These are phyloP conservation scores for Xerus rutilus DNA, from an alignment of 2,797 vertebrate genomes.

Conservation along the genomic window DNA sequence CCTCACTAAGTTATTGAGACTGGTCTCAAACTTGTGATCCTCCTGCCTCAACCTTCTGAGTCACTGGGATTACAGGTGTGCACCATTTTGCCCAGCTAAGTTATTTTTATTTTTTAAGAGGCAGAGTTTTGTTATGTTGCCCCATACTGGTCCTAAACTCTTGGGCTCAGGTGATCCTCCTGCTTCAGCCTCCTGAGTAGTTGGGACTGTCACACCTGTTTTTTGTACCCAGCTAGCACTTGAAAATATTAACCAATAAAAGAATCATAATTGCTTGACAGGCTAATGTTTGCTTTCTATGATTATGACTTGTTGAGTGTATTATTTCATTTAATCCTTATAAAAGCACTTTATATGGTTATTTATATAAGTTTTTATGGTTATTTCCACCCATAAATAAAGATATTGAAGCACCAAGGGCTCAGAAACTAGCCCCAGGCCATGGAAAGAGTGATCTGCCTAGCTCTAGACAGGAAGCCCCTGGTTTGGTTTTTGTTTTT, in stretches of 20 bases:
- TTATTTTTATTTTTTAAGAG: no score
- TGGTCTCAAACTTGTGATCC: no score
- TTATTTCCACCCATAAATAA: not conserved
- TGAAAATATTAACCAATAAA: conserved; percentile 29
- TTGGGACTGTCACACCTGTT: no score
- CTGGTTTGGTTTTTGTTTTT: not conserved
- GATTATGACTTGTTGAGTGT: not conserved
- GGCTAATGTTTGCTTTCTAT: not conserved
- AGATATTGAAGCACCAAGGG: not conserved
- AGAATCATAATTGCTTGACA: conserved; percentile 2
- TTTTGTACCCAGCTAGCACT: not conserved
- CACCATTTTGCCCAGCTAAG: no score
- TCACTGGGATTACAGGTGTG: no score
- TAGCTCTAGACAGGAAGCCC: not conserved
- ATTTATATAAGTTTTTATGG: no score
- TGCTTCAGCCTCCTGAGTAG: no score
- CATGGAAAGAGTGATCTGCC: not conserved
- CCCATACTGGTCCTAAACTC: not conserved
- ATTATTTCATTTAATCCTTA: not conserved
- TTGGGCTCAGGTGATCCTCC: not conserved
- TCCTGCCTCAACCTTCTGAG: no score
- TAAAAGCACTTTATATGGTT: not conserved
- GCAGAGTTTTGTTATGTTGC: not conserved
- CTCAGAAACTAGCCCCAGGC: not conserved
- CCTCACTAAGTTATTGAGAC: no score